Evolutionary conservation across 1,140 invertebrate species (phyloP).

Genomic region (Dufourea novaeangliae): DNA sequence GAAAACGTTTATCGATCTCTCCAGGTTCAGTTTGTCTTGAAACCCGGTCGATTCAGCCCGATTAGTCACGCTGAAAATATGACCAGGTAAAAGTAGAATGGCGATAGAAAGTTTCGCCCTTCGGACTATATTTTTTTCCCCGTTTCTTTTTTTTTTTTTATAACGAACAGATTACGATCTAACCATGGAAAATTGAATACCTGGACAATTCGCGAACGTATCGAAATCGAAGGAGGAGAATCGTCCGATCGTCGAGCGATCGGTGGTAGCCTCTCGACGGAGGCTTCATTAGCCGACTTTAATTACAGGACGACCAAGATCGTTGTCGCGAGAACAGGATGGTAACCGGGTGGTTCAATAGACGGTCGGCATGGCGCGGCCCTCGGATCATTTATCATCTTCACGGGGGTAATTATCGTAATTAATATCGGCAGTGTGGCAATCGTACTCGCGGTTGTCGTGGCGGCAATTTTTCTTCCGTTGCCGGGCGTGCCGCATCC

Average conservation of each 20-base stretch:
- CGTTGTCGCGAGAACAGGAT: conserved; percentile 69
- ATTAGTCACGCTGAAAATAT: no score
- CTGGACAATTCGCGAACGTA: background rate
- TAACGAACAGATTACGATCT: no score
- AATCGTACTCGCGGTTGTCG: conserved; percentile 35
- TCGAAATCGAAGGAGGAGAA: conserved; percentile 27
- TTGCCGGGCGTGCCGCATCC: background rate
- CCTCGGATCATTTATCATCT: conserved; percentile 75
- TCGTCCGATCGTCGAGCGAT: conserved; percentile 60
- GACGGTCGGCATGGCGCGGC: conserved; percentile 61
- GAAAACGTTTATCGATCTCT: no score
- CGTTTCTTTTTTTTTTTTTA: no score
- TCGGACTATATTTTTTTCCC: no score
- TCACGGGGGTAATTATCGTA: conserved; percentile 76
- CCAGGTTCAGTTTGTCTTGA: no score
- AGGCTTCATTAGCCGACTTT: conserved; percentile 76
- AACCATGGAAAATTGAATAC: background rate
- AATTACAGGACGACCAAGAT: conserved; percentile 75
- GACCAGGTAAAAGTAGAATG: no score
- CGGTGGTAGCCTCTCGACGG: conserved; percentile 64
- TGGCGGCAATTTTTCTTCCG: conserved; percentile 46
- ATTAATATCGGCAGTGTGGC: conserved; percentile 73
- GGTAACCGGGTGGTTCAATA: conserved; percentile 63
- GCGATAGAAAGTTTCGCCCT: no score
- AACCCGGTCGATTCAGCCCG: no score